These are phyloP conservation scores for Linepithema humile DNA, from an alignment of 1,140 invertebrate species.

Conservation along the genomic window DNA sequence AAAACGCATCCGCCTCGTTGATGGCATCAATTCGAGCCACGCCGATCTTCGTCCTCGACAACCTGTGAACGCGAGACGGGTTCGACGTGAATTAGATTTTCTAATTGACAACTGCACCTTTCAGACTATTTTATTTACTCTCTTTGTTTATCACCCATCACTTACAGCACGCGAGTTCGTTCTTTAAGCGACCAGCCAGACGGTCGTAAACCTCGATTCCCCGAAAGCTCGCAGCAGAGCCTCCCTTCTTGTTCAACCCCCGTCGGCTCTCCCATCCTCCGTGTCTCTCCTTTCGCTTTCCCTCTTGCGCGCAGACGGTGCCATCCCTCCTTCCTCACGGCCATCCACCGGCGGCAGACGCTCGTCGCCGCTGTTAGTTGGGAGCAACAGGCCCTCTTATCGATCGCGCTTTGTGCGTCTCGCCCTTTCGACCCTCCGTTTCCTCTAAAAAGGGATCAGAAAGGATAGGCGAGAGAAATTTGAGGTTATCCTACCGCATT, in stretches of 20 bases:
- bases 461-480: conserved; percentile 6
- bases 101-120: not conserved
- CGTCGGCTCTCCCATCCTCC: not conserved
- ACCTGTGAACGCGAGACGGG: not conserved
- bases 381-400: conserved; percentile 71
- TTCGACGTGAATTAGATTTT: conserved; percentile 48
- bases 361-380: conserved; percentile 2
- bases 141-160: not conserved
- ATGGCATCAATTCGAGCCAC: conserved; percentile 43
- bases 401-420: conserved; percentile 58
- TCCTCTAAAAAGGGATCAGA: not conserved
- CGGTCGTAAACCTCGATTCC: conserved; percentile 57
- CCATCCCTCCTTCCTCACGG: not conserved
- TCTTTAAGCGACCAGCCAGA: conserved; percentile 52
- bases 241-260: conserved; percentile 2
- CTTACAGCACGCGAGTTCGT: not conserved
- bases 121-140: not conserved
- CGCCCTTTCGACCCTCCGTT: conserved; percentile 31
- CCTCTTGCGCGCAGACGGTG: not conserved
- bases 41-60: conserved; percentile 36
- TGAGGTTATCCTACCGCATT: not conserved
- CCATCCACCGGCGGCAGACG: conserved; percentile 47
- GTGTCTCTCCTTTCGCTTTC: conserved; percentile 10
- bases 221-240: conserved; percentile 42
- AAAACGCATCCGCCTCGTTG: not conserved